Percentiles rank a stretch among this genome's conserved stretches.
Evolutionary conservation across 2,113 vertebrate species (phyloP).

Genomic region (Uropsilus gracilis): DNA sequence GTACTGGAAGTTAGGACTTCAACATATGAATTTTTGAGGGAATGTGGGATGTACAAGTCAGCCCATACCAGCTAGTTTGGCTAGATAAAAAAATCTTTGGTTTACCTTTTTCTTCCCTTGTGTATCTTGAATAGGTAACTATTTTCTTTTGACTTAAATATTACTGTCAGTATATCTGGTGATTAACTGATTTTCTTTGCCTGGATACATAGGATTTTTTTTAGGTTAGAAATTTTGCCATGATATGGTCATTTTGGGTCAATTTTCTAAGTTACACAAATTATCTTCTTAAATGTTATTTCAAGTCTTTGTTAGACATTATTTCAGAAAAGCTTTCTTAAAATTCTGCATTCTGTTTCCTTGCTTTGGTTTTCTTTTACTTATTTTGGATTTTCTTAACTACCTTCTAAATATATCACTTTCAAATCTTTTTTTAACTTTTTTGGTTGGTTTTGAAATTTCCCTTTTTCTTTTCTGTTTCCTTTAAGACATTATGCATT

Average conservation of each 20-base stretch:
- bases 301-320: constrained; percentile 12
- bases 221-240: neutral
- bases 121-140: neutral
- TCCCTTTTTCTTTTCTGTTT: constrained; percentile 20
- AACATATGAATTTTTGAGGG: neutral
- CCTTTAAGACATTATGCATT: neutral
- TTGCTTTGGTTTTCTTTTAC: constrained; percentile 47
- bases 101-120: neutral
- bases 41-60: neutral
- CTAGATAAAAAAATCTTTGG: constrained; percentile 10
- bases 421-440: constrained; percentile 17
- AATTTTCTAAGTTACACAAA: constrained; percentile 4
- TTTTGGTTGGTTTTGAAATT: neutral
- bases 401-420: constrained; percentile 6
- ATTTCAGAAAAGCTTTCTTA: neutral
- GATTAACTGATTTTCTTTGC: constrained; percentile 21
- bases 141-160: constrained; percentile 23
- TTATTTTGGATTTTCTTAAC: constrained; percentile 10
- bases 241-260: neutral
- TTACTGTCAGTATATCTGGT: neutral
- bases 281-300: constrained; percentile 37
- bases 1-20: neutral
- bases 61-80: neutral
- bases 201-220: neutral
- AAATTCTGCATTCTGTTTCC: neutral